Conservation (phyloP, 2,888 invertebrate genomes). For the Stomorhina lunata region DNA sequence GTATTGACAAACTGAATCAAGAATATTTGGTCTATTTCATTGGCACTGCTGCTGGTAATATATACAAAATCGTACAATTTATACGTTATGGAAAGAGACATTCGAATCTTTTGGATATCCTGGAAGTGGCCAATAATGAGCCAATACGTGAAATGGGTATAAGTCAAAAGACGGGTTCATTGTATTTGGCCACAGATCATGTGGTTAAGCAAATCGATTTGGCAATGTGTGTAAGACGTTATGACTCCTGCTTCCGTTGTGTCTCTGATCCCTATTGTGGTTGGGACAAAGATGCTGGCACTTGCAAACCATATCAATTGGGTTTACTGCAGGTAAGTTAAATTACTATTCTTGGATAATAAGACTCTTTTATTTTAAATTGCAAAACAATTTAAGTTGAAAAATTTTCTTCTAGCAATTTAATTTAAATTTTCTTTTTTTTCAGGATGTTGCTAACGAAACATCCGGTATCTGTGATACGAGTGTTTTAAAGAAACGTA, state of each 20-base stretch:
- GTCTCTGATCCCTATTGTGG: constrained; percentile 98
- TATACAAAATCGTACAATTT: constrained; percentile 97
- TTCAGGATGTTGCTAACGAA: constrained; percentile 95
- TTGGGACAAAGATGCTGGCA: constrained; percentile 94
- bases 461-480: constrained; percentile 94
- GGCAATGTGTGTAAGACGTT: constrained; percentile 93
- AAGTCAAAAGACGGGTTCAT: constrained; percentile 91
- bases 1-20: constrained; percentile 80
- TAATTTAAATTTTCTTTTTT: constrained; percentile 75
- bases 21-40: constrained; percentile 95
- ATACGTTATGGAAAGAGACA: constrained; percentile 88
- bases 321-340: constrained; percentile 83
- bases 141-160: constrained; percentile 93
- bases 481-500: constrained; percentile 91
- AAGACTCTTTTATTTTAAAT: background rate
- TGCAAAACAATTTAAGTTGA: background rate
- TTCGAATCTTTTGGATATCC: constrained; percentile 93
- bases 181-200: constrained; percentile 94
- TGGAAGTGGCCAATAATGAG: constrained; percentile 94
- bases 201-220: constrained; percentile 93
- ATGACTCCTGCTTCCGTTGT: constrained; percentile 95
- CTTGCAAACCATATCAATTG: constrained; percentile 92
- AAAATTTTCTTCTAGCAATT: background rate
- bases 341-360: background rate
- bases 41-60: constrained; percentile 91